A percentile compares a stretch with the other conserved stretches of the same genome.
Evolutionary conservation across 2,113 vertebrate species (phyloP).

Genomic region (Suncus etruscus): DNA sequence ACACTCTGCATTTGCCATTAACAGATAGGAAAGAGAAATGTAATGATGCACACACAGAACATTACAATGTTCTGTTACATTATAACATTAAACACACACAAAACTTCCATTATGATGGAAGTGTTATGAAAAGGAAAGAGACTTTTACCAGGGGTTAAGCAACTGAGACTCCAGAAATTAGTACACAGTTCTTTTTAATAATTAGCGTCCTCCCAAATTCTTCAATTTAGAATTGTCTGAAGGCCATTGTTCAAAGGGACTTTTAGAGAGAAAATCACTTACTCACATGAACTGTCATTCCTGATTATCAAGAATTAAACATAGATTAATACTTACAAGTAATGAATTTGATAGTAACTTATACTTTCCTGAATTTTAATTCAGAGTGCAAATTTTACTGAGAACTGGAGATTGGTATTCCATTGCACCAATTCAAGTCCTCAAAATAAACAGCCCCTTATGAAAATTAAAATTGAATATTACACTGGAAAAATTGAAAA

Average conservation of each 20-base stretch:
- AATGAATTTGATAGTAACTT: constrained; percentile 64
- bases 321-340: constrained; percentile 63
- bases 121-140: background rate
- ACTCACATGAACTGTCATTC: constrained; percentile 59
- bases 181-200: constrained; percentile 37
- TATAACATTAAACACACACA: too few relatives aligned
- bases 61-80: background rate
- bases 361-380: constrained; percentile 55
- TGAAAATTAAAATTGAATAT: constrained; percentile 82
- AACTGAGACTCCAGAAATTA: constrained; percentile 48
- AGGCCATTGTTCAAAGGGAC: constrained; percentile 29
- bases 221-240: constrained; percentile 27
- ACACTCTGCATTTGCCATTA: background rate
- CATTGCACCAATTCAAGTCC: constrained; percentile 73
- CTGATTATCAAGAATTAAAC: constrained; percentile 70
- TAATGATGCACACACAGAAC: background rate
- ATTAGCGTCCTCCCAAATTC: background rate
- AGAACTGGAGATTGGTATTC: constrained; percentile 78
- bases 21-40: background rate
- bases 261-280: constrained; percentile 29
- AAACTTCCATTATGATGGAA: background rate
- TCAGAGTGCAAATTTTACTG: constrained; percentile 74
- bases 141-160: background rate
- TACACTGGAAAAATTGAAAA: constrained; percentile 78
- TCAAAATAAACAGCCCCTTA: constrained; percentile 74